phyloP scores from a whole-genome alignment of 2,888 invertebrate genomes.

The Malthinus flaveolus region DNA sequence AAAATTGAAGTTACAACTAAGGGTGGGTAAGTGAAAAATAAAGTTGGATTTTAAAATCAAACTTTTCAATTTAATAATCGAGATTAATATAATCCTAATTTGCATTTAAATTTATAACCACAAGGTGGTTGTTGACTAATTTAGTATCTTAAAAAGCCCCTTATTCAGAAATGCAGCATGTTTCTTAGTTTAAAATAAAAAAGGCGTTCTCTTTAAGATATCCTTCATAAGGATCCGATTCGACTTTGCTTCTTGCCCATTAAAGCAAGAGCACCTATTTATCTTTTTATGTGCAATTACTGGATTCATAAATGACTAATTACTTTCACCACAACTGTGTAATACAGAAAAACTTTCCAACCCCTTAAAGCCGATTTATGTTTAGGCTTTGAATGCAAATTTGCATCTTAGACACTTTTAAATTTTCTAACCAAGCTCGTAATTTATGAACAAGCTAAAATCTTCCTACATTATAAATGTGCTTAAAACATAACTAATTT shows the following conservation, averaged over 20 bases:
- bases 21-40: not conserved
- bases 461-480: conserved; percentile 15
- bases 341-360: conserved; percentile 46
- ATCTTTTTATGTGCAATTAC: conserved; percentile 57
- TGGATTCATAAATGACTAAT: conserved; percentile 56
- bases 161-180: conserved; percentile 41
- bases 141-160: conserved; percentile 49
- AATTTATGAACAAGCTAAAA: conserved; percentile 21
- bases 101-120: conserved; percentile 48
- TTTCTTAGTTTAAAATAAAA: conserved; percentile 32
- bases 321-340: conserved; percentile 50
- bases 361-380: conserved; percentile 48
- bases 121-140: conserved; percentile 48
- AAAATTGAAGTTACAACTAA: not conserved
- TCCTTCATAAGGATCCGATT: conserved; percentile 42
- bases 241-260: conserved; percentile 42
- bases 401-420: conserved; percentile 37
- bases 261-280: conserved; percentile 52
- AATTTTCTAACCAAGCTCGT: conserved; percentile 20
- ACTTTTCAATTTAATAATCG: conserved; percentile 48
- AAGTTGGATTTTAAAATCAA: conserved; percentile 24
- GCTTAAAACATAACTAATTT: not conserved
- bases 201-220: conserved; percentile 37
- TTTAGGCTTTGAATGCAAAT: conserved; percentile 43
- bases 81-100: conserved; percentile 50